Base-by-base conservation (phyloP, 2,113 vertebrate species). In the Fregata magnificens region DNA sequence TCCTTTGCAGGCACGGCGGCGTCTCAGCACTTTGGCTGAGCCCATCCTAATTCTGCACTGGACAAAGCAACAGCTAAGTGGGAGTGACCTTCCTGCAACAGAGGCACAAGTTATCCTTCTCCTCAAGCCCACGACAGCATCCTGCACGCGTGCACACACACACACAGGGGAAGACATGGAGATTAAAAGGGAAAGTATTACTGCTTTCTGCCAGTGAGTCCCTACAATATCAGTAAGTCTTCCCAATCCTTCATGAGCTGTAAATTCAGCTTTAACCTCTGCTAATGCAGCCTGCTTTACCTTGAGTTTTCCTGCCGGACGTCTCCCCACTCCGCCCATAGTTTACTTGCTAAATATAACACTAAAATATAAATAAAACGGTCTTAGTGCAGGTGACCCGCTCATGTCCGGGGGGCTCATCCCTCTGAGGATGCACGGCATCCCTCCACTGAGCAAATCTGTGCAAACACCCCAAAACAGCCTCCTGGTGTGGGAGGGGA, bases 391-490 rank as follows among this genome's bases (percentile, higher is more conserved):
- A 50, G 12, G 40, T 9, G 12, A 80, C 2, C 6, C 2, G 3
- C 66, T 72, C 31, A 14, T 15, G 7, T 32, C 19, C 1, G 1
- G 21, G 10, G 11, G 6, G 20, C 4, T 52, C 29, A 40, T 4
- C 32, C 22, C 49, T 45, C 26, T 22, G 76, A 44, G 34, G 22
- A 10, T 2, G 2, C 36, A 44, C 29, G 22, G 32, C 56, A 62
- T 40, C 67, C 38, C 36, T 26, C 29, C 63, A 5, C 17, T 8
- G 17, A 62, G 17, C 28, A 84, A 40, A 93, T 31, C 45, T 20
- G 4, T 7, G 45, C 8, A 5, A 55, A 26, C 1, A 0, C 4
- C 59, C 70, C 73, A 50, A 31, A 65, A 7, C 0, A 78, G 9
- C 18, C 10, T 29, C 6, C 31, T 7, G 22, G 63, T 22, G 32